Conservation (phyloP, 2,888 invertebrate species). For the Amiota communis region DNA sequence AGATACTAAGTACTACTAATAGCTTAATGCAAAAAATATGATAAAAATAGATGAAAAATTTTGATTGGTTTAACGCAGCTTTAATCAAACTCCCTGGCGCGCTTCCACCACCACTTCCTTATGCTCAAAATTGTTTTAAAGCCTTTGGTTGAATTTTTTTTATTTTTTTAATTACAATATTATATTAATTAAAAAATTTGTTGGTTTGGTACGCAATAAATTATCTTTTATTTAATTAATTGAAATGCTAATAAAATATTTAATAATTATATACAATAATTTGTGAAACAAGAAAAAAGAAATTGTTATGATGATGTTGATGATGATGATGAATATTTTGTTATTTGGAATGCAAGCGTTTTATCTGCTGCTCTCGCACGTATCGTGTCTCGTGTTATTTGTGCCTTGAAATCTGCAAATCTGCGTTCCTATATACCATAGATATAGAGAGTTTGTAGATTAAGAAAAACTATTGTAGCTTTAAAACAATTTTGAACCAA, state of each 20-base stretch:
- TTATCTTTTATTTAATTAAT: conserved; percentile 15
- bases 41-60: too few species aligned
- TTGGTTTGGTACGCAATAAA: conserved; percentile 62
- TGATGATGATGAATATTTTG: too few species aligned
- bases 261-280: conserved; percentile 1
- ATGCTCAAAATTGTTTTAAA: conserved; percentile 68
- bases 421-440: not conserved
- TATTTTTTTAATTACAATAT: conserved; percentile 17
- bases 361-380: conserved; percentile 25
- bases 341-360: conserved; percentile 16
- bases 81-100: not conserved
- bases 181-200: conserved; percentile 46
- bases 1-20: too few species aligned
- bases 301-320: not conserved
- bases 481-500: conserved; percentile 58
- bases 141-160: conserved; percentile 46
- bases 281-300: not conserved
- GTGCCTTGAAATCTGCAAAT: conserved; percentile 10
- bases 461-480: conserved; percentile 41
- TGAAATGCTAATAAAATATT: conserved; percentile 15
- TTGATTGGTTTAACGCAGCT: not conserved
- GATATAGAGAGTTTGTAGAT: conserved; percentile 5
- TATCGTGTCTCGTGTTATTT: conserved; percentile 2
- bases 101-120: not conserved
- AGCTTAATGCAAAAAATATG: too few species aligned